Evolutionary conservation across 2,888 invertebrate species (phyloP), one percentile per base, ranked within the genome.

Genomic region (Drosophila prostipennis): DNA sequence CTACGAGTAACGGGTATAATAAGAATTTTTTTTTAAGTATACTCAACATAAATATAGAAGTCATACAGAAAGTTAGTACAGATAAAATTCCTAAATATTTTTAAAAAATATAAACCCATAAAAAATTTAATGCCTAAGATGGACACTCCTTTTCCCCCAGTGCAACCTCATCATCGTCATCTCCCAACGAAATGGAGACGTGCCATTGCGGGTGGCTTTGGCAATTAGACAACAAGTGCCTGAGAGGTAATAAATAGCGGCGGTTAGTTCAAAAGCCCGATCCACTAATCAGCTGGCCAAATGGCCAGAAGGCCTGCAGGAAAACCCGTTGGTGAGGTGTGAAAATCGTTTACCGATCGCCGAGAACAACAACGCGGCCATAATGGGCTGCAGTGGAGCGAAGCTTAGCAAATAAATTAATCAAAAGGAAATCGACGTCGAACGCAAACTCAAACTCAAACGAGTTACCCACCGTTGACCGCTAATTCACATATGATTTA

Each of bases 211-310:
- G 83, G 87, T 86, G 84, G 84, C 77, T 86, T 75, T 80, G 76
- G 84, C 80, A 88, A 85, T 85, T 85, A 85, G 84, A 83, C 72
- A 84, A 82, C 88, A 88, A 85, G 84, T 88, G 84, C 65, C 74
- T 77, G 71, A 72, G 6, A 32, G 39, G 60, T 13, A 58, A 45
- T 10, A n/a, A 11, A 37, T 40, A 8, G 6, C 23, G 26, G 72
- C 82, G 82, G 79, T 26, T 56, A 77, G 71, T 80, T 84, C 84
- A 84, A 84, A 87, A 59, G 71, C 48, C 29, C 39, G 46, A 67
- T 45, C 60, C 79, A 80, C 86, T 84, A 87, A 84, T 84, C 76
- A 86, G 78, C 46, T 79, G 72, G 60, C 64, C 71, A 79, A 73
- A 76, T 55, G 40, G 42, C 42, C 42, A 19, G 42, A 42, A 2